These are phyloP conservation scores for Gymnarchus niloticus DNA, from an alignment of 2,113 vertebrate genomes.

Conservation along the genomic window DNA sequence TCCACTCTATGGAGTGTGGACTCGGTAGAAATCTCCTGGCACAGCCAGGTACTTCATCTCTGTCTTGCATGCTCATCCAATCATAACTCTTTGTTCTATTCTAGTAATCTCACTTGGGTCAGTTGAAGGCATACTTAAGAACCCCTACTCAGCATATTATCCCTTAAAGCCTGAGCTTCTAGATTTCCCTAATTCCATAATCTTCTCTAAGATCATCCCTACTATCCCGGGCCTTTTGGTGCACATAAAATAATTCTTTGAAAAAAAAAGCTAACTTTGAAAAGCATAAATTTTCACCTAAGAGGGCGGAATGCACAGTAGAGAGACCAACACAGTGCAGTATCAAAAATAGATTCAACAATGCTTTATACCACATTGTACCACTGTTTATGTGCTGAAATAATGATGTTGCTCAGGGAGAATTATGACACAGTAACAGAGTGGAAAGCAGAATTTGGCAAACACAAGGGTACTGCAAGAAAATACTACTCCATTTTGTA, in stretches of 20 bases:
- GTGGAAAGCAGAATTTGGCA: not conserved
- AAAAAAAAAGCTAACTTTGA: not conserved
- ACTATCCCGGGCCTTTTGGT: not conserved
- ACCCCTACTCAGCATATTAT: not conserved
- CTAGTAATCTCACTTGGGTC: not conserved
- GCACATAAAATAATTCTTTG: not conserved
- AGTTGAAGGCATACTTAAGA: not conserved
- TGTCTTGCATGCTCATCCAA: not conserved
- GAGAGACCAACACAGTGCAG: not conserved
- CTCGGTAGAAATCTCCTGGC: not conserved
- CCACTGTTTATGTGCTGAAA: not conserved
- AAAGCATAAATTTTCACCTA: not conserved
- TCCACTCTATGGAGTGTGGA: not conserved
- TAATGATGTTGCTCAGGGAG: not conserved
- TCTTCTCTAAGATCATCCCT: not conserved
- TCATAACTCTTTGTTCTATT: not conserved
- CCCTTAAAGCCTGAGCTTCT: not conserved
- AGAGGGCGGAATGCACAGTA: not conserved
- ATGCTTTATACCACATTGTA: not conserved
- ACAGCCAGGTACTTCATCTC: not conserved
- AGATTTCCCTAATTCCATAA: not conserved
- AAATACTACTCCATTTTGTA: too few relatives aligned
- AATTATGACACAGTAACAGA: not conserved
- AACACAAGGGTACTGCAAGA: not conserved
- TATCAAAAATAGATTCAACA: not conserved